Evolutionary conservation across 2,113 vertebrate species (phyloP).

Genomic region (Carlito syrichta): DNA sequence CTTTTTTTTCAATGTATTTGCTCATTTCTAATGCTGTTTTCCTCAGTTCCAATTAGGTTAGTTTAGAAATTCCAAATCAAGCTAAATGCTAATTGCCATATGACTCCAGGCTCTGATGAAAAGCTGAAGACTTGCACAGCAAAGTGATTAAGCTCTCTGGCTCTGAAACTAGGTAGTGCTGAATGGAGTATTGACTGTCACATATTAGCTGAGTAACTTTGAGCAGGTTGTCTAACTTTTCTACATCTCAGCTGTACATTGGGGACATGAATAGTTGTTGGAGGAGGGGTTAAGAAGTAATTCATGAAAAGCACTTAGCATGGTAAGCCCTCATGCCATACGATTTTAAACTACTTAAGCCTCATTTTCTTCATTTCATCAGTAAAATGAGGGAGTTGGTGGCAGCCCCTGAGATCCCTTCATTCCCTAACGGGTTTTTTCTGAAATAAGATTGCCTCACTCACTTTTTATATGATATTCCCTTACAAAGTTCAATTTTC

Average conservation of each 20-base stretch:
- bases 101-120: not conserved
- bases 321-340: not conserved
- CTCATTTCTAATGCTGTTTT: conserved; percentile 34
- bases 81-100: not conserved
- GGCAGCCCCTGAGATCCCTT: not conserved
- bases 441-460: not conserved
- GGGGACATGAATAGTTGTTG: not conserved
- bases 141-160: not conserved
- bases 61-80: conserved; percentile 15
- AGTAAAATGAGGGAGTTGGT: not conserved
- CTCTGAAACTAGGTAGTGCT: not conserved
- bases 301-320: not conserved
- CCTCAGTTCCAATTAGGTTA: not conserved
- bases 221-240: not conserved
- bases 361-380: not conserved
- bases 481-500: conserved; percentile 12
- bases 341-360: not conserved
- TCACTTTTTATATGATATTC: not conserved
- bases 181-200: not conserved
- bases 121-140: not conserved
- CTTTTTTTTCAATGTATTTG: not conserved
- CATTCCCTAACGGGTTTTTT: not conserved
- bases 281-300: not conserved
- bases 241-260: not conserved
- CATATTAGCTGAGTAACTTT: not conserved